Conservation (phyloP, 2,113 vertebrate genomes). For the Manacus vitellinus region DNA sequence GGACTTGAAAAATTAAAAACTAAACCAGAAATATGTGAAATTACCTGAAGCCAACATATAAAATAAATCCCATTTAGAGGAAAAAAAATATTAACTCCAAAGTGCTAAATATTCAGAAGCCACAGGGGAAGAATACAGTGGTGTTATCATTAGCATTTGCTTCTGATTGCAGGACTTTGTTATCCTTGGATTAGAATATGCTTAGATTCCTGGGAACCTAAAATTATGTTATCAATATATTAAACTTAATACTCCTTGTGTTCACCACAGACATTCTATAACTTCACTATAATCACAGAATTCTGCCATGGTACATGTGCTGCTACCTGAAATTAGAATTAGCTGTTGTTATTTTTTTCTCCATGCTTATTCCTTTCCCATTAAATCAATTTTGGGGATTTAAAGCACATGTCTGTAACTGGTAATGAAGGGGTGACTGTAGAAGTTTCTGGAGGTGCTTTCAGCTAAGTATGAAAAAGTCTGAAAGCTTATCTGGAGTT, state of each 20-base stretch:
- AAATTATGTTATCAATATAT: neutral
- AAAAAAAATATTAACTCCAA: neutral
- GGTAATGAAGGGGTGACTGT: neutral
- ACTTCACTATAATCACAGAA: neutral
- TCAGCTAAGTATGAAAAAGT: neutral
- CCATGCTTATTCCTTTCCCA: neutral
- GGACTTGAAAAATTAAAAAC: neutral
- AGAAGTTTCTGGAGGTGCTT: neutral
- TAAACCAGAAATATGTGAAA: neutral
- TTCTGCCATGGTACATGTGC: neutral
- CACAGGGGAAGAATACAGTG: neutral
- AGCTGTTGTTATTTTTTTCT: neutral
- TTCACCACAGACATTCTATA: neutral
- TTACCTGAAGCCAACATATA: neutral
- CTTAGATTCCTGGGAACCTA: neutral
- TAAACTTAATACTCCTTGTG: neutral
- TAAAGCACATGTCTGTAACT: neutral
- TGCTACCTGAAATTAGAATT: neutral
- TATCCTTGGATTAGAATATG: neutral
- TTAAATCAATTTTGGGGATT: neutral
- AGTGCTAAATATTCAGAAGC: neutral
- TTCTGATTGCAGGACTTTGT: neutral
- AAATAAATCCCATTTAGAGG: neutral
- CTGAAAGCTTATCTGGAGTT: constrained; percentile 16
- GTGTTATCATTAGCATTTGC: neutral